Evolutionary conservation across 2,888 invertebrate species (phyloP), one percentile per base, ranked within the genome.

Genomic region (Mythimna ferrago): DNA sequence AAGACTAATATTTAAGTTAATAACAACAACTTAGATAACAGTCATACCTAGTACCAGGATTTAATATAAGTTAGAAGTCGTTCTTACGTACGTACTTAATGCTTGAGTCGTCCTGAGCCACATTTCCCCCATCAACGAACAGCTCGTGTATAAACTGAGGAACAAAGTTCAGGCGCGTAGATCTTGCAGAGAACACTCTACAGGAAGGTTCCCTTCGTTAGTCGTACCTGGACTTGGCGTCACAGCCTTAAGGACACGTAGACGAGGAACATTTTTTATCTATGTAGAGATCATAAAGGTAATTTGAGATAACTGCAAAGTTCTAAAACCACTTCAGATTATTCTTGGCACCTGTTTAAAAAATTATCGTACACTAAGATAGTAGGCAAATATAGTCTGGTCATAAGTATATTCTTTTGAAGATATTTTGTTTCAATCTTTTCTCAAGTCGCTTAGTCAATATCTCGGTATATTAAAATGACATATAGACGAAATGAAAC

Each of bases 1-100:
- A 56, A 56, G 14, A 26, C 26, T 26, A 26, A 26, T 26, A n/a
- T 54, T 54, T 10, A 11, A 4, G 26, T 56, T 21, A n/a, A 53
- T 53, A 53, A 53, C 48, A 48, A 5, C 16, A 48, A 48, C 16
- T 48, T 48, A 48, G 14, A 19, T 19, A 35, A 9, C 64, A 48
- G 32, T 19, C 21, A 53, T 51, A n/a, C 10, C 53, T 16, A 51
- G 11, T 10, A 9, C 1, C 16, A 57, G 48, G 44, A 69, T 60
- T 26, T 69, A 72, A 76, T 64, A 56, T 56, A 64, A 72, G 78
- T 64, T 60, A 26, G 38, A 63, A 51, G 35, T 44, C 61, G 26
- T 35, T 48, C 48, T 48, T 19, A 48, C 48, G 6, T 2, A 16
- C 48, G 48, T 48, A 48, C 51, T 16, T 70, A 61, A 41, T 19